Evolutionary conservation across 2,888 invertebrate species (phyloP).

Genomic region (Zelleria hepariella): DNA sequence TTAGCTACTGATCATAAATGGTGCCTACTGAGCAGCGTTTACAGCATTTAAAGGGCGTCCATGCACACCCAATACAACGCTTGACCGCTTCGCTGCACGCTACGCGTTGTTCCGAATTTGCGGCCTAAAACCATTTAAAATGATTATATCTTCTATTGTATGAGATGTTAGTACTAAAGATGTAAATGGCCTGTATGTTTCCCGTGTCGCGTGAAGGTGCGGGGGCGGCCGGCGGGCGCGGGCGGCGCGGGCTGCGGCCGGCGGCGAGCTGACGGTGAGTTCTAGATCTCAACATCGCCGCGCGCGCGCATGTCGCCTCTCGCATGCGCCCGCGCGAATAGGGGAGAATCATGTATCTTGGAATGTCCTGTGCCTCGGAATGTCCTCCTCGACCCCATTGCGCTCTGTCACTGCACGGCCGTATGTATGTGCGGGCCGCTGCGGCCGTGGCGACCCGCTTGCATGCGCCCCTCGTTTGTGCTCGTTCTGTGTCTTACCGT

Average conservation of each 20-base stretch:
- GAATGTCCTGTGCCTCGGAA: constrained; percentile 75
- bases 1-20: no score
- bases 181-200: background rate
- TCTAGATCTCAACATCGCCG: constrained; percentile 74
- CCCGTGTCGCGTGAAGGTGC: constrained; percentile 5
- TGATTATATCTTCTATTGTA: background rate
- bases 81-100: no score
- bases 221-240: background rate
- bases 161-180: constrained; percentile 1
- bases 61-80: no score
- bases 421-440: constrained; percentile 31
- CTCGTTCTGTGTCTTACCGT: constrained; percentile 19
- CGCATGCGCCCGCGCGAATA: constrained; percentile 58
- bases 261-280: constrained; percentile 53
- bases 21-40: no score
- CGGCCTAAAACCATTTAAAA: no score
- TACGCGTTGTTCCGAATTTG: background rate
- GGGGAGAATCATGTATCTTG: constrained; percentile 74
- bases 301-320: constrained; percentile 46
- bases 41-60: no score
- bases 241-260: constrained; percentile 8
- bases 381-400: constrained; percentile 69
- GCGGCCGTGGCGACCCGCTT: constrained; percentile 46
- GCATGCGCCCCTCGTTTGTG: constrained; percentile 41
- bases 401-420: constrained; percentile 65